Evolutionary conservation across 1,140 invertebrate species (phyloP).

Genomic region (honey bee (Apis mellifera)): Amel_HAv3.1 CM009943.2:9792501-9793000

Average conservation of each 20-base stretch:
- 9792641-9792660: background rate
- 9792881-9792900: background rate
- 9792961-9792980: background rate
- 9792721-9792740: constrained; percentile 23
- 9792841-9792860: constrained; percentile 14
- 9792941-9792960: background rate
- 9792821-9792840: constrained; percentile 23
- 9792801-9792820: constrained; percentile 41
- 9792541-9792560: no score
- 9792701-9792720: constrained; percentile 26
- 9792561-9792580: no score
- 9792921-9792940: background rate
- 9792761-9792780: constrained; percentile 40
- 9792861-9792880: background rate
- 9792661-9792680: no score
- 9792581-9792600: no score
- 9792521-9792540: background rate
- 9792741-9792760: constrained; percentile 34
- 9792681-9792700: constrained; percentile 18
- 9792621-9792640: background rate
- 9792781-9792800: constrained; percentile 35
- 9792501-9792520: no score
- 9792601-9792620: no score
- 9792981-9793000: background rate
- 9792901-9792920: background rate